Conservation (phyloP, 2,888 invertebrate species). For the Philonicus albiceps region DNA sequence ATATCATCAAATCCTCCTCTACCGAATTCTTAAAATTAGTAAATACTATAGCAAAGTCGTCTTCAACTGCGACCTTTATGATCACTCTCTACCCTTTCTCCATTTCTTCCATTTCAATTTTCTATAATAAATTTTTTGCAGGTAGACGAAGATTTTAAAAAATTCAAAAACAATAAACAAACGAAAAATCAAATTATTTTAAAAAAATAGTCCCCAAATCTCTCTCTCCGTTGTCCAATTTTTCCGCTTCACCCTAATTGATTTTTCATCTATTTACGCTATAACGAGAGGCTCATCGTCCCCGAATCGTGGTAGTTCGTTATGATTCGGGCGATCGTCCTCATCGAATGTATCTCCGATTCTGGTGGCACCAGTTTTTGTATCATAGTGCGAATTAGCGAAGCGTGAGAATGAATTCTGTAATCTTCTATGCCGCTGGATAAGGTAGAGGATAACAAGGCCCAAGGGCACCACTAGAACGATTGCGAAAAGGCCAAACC, state of each 20-base stretch:
- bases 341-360: slow-evolving; percentile 78
- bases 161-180: not conserved
- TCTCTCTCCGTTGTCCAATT: slow-evolving; percentile 18
- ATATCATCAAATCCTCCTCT: not conserved
- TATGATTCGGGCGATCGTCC: slow-evolving; percentile 83
- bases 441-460: slow-evolving; percentile 69
- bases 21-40: not conserved
- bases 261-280: slow-evolving; percentile 67
- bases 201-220: slow-evolving; percentile 33
- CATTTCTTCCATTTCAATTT: not conserved
- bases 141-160: not conserved
- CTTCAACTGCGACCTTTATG: not conserved
- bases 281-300: slow-evolving; percentile 94
- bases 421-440: slow-evolving; percentile 75
- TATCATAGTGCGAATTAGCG: slow-evolving; percentile 85
- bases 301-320: slow-evolving; percentile 86
- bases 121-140: not conserved
- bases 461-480: slow-evolving; percentile 66
- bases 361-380: slow-evolving; percentile 85
- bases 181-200: not conserved
- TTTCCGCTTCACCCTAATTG: not conserved
- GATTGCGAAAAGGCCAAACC: slow-evolving; percentile 68
- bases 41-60: not conserved
- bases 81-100: not conserved
- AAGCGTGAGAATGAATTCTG: slow-evolving; percentile 82